phyloP scores from a whole-genome alignment of 2,888 invertebrate species.

The Chrysina gloriosa region DNA sequence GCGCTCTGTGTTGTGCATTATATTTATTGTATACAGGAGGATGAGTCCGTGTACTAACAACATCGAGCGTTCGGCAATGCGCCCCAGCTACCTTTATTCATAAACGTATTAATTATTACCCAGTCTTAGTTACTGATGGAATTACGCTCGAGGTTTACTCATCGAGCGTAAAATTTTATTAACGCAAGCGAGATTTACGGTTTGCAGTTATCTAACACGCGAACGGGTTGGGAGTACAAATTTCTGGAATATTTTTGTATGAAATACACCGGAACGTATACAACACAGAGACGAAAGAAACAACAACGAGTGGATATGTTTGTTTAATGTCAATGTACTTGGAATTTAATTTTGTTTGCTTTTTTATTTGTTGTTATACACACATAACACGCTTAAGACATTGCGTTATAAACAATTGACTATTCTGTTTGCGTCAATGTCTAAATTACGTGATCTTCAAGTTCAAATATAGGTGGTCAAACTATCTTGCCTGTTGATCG shows the following conservation, averaged over 20 bases:
- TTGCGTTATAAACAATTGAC: not conserved
- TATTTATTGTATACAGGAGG: not conserved
- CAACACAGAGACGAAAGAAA: not conserved
- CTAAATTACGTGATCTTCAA: slow-evolving; percentile 1
- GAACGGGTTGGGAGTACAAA: no score
- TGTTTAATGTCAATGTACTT: not conserved
- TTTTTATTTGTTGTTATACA: not conserved
- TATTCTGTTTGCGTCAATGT: not conserved
- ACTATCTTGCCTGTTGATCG: slow-evolving; percentile 1
- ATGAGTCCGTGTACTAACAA: no score
- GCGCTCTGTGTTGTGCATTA: slow-evolving; percentile 1
- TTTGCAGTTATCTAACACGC: no score
- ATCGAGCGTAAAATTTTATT: slow-evolving; percentile 5
- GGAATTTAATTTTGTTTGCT: not conserved
- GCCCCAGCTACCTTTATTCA: not conserved
- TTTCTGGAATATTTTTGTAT: not conserved
- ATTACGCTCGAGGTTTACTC: not conserved
- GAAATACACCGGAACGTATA: not conserved
- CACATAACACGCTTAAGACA: not conserved
- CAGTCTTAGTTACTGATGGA: not conserved
- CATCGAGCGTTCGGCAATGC: no score
- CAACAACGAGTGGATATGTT: not conserved
- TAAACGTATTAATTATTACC: slow-evolving; percentile 3
- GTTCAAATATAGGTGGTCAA: not conserved
- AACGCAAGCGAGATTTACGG: not conserved